phyloP scores from a whole-genome alignment of 2,797 vertebrate species.

The Austrolebias charrua region DNA sequence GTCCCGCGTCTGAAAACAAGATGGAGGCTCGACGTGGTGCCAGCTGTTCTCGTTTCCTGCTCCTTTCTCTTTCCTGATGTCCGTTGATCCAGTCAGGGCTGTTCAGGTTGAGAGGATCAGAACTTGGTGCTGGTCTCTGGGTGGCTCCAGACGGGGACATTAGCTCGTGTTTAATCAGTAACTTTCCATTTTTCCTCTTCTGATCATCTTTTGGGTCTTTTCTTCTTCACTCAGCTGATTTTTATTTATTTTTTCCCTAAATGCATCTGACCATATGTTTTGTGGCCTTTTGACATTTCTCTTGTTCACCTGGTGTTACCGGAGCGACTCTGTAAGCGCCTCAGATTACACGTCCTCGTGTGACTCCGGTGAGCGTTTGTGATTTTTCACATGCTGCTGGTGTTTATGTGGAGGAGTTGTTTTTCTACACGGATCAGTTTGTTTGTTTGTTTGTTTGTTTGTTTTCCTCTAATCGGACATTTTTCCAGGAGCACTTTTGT shows the following conservation, averaged over 20 bases:
- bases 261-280: not conserved
- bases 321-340: no score
- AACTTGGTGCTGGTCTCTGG: not conserved
- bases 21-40: not conserved
- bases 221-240: not conserved
- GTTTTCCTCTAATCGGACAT: no score
- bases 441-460: no score
- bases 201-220: not conserved
- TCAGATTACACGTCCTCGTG: no score
- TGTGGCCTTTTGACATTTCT: not conserved
- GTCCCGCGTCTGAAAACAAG: constrained; percentile 20
- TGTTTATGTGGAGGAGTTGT: no score
- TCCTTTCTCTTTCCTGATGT: no score
- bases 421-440: no score
- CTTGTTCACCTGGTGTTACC: not conserved
- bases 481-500: no score
- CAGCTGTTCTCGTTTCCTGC: not conserved
- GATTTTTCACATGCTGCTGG: no score
- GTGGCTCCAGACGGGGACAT: constrained; percentile 30
- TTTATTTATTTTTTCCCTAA: not conserved
- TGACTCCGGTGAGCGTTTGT: no score
- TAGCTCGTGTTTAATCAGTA: constrained; percentile 46
- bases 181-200: constrained; percentile 13
- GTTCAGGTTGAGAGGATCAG: not conserved
- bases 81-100: not conserved